These are phyloP conservation scores for Danionella dracula DNA, from an alignment of 2,797 vertebrate species.

Conservation along the genomic window DNA sequence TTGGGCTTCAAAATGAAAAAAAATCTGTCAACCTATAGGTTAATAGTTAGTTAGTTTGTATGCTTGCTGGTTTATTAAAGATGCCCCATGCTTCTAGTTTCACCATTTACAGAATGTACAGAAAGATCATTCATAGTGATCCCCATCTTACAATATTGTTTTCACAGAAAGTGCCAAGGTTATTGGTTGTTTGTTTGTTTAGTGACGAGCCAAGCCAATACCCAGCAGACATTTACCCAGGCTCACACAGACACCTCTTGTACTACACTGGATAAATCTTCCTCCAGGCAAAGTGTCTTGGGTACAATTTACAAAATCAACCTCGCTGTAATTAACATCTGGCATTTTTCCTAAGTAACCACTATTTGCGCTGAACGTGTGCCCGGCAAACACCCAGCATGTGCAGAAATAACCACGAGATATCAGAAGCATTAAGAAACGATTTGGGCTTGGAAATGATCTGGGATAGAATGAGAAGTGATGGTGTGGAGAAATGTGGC, in stretches of 20 bases:
- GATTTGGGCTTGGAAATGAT: constrained; percentile 39
- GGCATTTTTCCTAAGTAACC: constrained; percentile 59
- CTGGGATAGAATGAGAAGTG: constrained; percentile 27
- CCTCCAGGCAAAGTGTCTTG: constrained; percentile 58
- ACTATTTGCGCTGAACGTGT: constrained; percentile 53
- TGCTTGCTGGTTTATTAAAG: no score
- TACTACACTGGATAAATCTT: constrained; percentile 56
- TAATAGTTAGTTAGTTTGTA: no score
- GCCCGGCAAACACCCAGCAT: constrained; percentile 44
- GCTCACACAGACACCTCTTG: constrained; percentile 53
- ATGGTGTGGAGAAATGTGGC: constrained; percentile 27
- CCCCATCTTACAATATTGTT: constrained; percentile 30
- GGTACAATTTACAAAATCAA: constrained; percentile 66
- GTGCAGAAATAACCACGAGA: constrained; percentile 37
- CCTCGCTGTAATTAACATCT: constrained; percentile 64
- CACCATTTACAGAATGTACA: no score
- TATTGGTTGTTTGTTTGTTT: constrained; percentile 58
- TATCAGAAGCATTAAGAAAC: constrained; percentile 41
- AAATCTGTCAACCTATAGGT: no score
- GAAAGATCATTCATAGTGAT: no score
- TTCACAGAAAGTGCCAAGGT: constrained; percentile 43
- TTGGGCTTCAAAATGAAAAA: no score
- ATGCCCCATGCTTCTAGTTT: no score
- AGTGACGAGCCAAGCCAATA: constrained; percentile 52
- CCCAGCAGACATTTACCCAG: constrained; percentile 51